Evolutionary conservation across 2,888 invertebrate genomes (phyloP).

Genomic region (Tetanocera ferruginea): DNA sequence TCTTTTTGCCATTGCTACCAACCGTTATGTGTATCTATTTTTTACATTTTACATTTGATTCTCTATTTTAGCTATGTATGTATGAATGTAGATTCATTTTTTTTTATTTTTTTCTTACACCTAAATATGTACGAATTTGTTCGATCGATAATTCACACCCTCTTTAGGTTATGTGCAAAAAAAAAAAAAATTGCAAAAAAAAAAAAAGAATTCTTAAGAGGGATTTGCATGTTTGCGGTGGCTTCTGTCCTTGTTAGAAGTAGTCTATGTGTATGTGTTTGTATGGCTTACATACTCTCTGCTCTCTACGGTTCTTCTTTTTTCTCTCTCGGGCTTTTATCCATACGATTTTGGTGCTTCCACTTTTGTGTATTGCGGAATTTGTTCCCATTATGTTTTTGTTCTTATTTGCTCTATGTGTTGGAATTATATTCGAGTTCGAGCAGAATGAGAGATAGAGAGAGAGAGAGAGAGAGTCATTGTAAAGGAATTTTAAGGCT

Average conservation of each 20-base stretch:
- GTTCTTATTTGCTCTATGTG: too few relatives aligned
- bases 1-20: background rate
- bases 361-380: too few relatives aligned
- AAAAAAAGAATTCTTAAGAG: too few relatives aligned
- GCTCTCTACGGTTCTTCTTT: background rate
- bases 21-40: background rate
- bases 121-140: slow-evolving; percentile 7
- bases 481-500: too few relatives aligned
- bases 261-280: background rate
- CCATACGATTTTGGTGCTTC: too few relatives aligned
- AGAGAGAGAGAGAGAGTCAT: too few relatives aligned
- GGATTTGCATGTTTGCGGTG: too few relatives aligned
- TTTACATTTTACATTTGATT: background rate
- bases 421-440: too few relatives aligned
- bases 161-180: background rate
- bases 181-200: too few relatives aligned
- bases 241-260: too few relatives aligned
- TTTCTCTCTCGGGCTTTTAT: background rate
- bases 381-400: too few relatives aligned
- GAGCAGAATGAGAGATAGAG: too few relatives aligned
- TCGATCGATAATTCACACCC: slow-evolving; percentile 28
- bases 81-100: background rate
- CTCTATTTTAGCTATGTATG: background rate
- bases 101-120: background rate
- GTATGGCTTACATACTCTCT: background rate